Evolutionary conservation across 1,140 invertebrate species (phyloP).

Genomic region (Lepidurus apus): DNA sequence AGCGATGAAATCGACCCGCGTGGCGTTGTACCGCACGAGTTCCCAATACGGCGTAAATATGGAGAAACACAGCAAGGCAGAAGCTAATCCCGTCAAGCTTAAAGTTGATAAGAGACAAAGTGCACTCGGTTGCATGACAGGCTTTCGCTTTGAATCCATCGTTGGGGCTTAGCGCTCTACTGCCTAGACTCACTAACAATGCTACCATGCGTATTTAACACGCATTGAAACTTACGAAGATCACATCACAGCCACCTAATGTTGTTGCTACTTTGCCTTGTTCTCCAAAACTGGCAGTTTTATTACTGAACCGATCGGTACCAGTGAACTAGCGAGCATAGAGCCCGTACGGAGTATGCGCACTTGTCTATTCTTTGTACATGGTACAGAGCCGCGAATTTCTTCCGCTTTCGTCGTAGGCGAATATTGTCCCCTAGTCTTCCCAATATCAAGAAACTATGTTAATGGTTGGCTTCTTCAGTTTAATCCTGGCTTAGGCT

Average conservation of each 20-base stretch:
- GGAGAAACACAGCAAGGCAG: slow-evolving; percentile 68
- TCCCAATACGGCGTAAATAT: slow-evolving; percentile 85
- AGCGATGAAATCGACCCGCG: slow-evolving; percentile 42
- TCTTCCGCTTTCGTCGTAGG: neutral
- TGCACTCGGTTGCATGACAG: slow-evolving; percentile 28
- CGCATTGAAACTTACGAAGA: neutral
- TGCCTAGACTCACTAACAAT: neutral
- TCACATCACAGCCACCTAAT: slow-evolving; percentile 11
- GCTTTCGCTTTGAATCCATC: slow-evolving; percentile 12
- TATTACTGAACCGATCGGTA: slow-evolving; percentile 6
- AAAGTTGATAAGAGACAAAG: slow-evolving; percentile 47
- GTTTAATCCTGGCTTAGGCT: neutral
- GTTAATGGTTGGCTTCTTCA: neutral
- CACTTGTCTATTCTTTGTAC: neutral
- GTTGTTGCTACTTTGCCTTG: neutral
- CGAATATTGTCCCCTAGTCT: neutral
- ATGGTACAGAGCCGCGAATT: neutral
- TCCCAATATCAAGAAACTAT: neutral
- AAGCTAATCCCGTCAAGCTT: slow-evolving; percentile 55
- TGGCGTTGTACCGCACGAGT: slow-evolving; percentile 63
- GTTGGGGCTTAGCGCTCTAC: neutral
- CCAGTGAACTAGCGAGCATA: neutral
- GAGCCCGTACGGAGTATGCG: neutral
- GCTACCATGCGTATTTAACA: neutral
- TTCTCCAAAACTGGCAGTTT: neutral